Conservation (phyloP, 2,113 vertebrate genomes). For the Trogon surrucura region DNA sequence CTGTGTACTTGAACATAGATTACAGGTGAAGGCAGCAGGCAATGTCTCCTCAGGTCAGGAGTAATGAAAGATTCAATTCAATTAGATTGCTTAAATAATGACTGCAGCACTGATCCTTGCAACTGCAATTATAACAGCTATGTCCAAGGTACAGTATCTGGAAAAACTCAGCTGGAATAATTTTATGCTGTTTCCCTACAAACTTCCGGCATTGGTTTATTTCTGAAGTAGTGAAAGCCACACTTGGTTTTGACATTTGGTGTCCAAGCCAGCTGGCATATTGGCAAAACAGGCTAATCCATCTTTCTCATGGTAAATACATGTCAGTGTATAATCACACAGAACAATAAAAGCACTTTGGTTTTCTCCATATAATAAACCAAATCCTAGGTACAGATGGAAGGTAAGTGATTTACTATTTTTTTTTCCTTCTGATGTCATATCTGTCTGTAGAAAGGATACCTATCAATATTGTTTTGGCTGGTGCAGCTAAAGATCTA, state of each 20-base stretch:
- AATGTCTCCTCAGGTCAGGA: not conserved
- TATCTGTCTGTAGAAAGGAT: not conserved
- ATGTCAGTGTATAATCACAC: accelerated
- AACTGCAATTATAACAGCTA: not conserved
- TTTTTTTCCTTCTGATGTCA: not conserved
- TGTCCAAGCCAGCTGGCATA: not conserved
- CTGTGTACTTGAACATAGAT: not conserved
- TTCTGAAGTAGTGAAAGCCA: not conserved
- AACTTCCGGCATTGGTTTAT: not conserved
- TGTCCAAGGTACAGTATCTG: not conserved
- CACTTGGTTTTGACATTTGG: not conserved
- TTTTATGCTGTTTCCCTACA: not conserved
- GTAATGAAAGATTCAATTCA: not conserved
- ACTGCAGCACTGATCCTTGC: not conserved
- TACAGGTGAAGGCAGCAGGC: not conserved
- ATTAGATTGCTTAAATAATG: not conserved
- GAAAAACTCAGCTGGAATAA: not conserved
- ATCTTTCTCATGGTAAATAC: not conserved
- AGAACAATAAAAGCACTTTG: not conserved
- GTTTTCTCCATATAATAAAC: not conserved
- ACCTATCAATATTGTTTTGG: not conserved
- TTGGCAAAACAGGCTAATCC: not conserved
- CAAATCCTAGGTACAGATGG: not conserved
- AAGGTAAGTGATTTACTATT: not conserved
- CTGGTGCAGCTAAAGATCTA: not conserved